Evolutionary conservation across 2,888 invertebrate genomes (phyloP), one percentile per base, ranked within the genome.

Genomic region (Boloria selene): DNA sequence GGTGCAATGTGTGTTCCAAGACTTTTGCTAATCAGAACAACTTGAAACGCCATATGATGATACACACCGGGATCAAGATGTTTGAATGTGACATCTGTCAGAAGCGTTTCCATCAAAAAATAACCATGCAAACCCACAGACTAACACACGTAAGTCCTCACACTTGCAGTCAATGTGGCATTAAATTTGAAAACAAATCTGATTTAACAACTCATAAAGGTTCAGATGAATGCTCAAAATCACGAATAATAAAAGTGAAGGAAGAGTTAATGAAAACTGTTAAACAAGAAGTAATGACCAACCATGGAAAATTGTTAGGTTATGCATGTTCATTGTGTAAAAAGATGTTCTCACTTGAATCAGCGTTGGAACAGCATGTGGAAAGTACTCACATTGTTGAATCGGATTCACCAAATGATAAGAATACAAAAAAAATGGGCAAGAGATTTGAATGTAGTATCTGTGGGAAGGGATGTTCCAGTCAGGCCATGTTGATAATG

Each of bases 11-110:
- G 3, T 93, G 93, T 66, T 75, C 75, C 1, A 93, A 93, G 69
- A 90, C 92, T 14, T 93, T 93, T 78, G 92, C 92, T 0, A 93
- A 91, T 72, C 87, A 88, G 0, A 90, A 92, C 69, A 93, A 93
- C 68, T 77, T 92, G 18, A 92, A 92, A 77, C 85, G 92, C 0
- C 93, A 93, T 73, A 89, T 91, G 88, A 87, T 90, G 86, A 92
- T 92, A 7, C 93, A 93, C 66, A 85, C 76, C 0, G 92, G 90
- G 0, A 75, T 88, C 2, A 83, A 85, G 69, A 88, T 90, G n/a
- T 93, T 88, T 70, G 86, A 87, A 72, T 93, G 93, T 76, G 91
- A 92, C 63, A 82, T 93, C 13, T 93, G 93, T 71, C 80, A 78
- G 13, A 92, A 91, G 69, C 76, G 87, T 44, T 93, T 93, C 75